These are phyloP conservation scores for Nesogale talazaci DNA, from an alignment of 2,113 vertebrate species.

Conservation along the genomic window DNA sequence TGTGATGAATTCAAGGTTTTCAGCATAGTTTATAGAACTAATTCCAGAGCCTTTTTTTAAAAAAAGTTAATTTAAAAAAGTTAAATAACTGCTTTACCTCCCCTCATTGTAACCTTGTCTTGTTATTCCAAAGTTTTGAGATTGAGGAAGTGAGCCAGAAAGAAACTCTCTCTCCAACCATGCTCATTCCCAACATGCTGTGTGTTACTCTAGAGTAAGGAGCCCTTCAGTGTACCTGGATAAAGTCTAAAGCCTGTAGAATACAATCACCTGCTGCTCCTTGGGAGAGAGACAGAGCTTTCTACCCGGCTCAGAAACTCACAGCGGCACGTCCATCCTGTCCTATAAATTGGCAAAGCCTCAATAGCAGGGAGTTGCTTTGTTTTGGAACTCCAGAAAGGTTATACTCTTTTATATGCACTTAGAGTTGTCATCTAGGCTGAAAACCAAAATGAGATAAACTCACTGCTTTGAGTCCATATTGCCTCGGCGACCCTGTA, in stretches of 20 bases:
- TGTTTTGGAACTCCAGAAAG: too few relatives aligned
- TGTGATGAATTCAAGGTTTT: constrained; percentile 30
- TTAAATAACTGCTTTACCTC: not conserved
- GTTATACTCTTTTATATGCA: not conserved
- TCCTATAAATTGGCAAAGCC: too few relatives aligned
- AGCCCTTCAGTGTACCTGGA: too few relatives aligned
- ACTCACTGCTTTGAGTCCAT: too few relatives aligned
- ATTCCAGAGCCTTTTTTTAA: not conserved
- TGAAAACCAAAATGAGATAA: not conserved
- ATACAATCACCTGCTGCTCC: too few relatives aligned
- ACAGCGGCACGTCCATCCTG: too few relatives aligned
- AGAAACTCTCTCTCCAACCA: not conserved
- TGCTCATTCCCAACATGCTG: not conserved
- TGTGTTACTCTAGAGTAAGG: not conserved
- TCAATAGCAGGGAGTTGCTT: not conserved
- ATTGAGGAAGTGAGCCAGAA: not conserved
- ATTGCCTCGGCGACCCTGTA: too few relatives aligned
- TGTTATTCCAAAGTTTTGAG: not conserved
- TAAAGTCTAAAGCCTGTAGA: too few relatives aligned
- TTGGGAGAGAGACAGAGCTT: too few relatives aligned
- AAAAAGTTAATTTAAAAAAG: not conserved
- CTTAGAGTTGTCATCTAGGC: not conserved
- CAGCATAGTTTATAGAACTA: constrained; percentile 19
- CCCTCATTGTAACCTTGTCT: not conserved
- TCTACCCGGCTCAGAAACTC: too few relatives aligned